A percentile compares a stretch with the other conserved stretches of the same genome.
Conservation (phyloP, 2,888 invertebrate genomes). For the Synanthedon andrenaeformis region DNA sequence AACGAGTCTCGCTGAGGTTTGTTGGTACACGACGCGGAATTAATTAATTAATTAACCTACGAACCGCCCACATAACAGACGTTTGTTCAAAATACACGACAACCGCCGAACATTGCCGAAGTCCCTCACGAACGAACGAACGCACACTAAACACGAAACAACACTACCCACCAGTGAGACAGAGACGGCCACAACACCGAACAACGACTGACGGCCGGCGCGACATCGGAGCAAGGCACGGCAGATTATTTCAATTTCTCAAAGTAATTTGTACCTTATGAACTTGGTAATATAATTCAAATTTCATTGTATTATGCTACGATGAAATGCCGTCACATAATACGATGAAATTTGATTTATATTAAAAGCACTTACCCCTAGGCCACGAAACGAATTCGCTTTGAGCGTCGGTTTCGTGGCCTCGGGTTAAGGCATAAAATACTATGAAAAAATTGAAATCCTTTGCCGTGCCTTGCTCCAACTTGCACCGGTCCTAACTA, state of each 20-base stretch:
- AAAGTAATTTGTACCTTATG: not conserved
- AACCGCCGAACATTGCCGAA: conserved; percentile 20
- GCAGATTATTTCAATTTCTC: not conserved
- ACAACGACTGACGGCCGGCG: conserved; percentile 11
- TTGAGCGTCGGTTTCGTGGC: too few relatives aligned
- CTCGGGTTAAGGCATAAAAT: too few relatives aligned
- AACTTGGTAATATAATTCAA: too few relatives aligned
- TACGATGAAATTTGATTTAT: too few relatives aligned
- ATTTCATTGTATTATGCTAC: too few relatives aligned
- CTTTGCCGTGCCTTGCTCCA: too few relatives aligned
- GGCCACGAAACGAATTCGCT: too few relatives aligned
- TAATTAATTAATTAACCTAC: conserved; percentile 37
- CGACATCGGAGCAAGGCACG: conserved; percentile 2
- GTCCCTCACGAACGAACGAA: conserved; percentile 9
- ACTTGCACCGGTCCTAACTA: too few relatives aligned
- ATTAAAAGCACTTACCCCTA: too few relatives aligned
- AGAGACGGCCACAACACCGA: not conserved
- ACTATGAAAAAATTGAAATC: too few relatives aligned
- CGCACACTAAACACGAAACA: conserved; percentile 20
- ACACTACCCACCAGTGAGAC: conserved; percentile 3
- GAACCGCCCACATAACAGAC: conserved; percentile 18
- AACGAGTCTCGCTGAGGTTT: conserved; percentile 58
- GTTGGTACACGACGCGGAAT: conserved; percentile 52
- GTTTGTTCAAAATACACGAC: conserved; percentile 39
- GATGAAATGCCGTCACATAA: too few relatives aligned